Percentiles rank a stretch among this genome's conserved stretches.
These are phyloP conservation scores for Zhengitettix transpicula DNA, from an alignment of 2,888 invertebrate genomes.

Conservation along the genomic window DNA sequence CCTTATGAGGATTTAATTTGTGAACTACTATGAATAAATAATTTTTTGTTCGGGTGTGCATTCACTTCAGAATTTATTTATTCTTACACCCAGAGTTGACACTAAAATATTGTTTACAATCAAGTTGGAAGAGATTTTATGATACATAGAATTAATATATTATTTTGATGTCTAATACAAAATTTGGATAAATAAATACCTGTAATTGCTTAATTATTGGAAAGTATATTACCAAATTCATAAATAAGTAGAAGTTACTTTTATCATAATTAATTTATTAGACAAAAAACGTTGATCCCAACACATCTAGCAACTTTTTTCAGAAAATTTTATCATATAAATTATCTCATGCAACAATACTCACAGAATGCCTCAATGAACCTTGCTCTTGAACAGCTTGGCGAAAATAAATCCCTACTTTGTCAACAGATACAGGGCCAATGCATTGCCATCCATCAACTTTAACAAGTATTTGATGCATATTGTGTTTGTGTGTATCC, in stretches of 20 bases:
- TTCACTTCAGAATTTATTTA: too few species aligned
- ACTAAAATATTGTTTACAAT: too few species aligned
- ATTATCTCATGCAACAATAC: not conserved
- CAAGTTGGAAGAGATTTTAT: too few species aligned
- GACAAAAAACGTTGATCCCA: conserved; percentile 40
- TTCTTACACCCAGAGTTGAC: too few species aligned
- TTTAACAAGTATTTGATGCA: conserved; percentile 76
- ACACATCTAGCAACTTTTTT: conserved; percentile 22
- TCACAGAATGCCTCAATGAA: not conserved
- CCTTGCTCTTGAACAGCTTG: conserved; percentile 30
- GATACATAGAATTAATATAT: too few species aligned
- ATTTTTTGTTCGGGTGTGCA: too few species aligned
- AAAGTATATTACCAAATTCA: not conserved
- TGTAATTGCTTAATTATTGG: not conserved
- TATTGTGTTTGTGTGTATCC: conserved; percentile 57
- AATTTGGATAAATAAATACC: not conserved
- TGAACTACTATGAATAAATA: too few species aligned
- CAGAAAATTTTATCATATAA: too few species aligned
- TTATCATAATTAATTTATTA: conserved; percentile 19
- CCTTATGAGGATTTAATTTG: too few species aligned
- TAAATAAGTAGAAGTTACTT: conserved; percentile 37
- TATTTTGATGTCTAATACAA: too few species aligned
- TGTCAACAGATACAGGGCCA: conserved; percentile 84
- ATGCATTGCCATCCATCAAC: conserved; percentile 81
- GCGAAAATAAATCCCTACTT: conserved; percentile 88